Percentiles rank a stretch among this genome's conserved stretches.
Evolutionary conservation across 1,140 invertebrate species (phyloP).

Genomic region (Macrobrachium rosenbergii): DNA sequence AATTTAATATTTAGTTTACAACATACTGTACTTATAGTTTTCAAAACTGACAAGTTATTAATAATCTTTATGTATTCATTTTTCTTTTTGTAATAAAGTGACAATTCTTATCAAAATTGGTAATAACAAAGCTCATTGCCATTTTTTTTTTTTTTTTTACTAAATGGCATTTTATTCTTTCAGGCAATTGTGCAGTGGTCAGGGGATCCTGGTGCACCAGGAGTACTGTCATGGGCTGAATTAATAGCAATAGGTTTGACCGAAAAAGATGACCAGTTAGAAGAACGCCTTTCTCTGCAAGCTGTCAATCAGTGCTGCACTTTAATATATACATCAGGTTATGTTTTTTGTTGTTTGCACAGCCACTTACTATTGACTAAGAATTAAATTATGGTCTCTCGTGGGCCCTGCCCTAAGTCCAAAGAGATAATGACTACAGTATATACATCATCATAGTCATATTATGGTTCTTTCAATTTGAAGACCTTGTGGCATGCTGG

Average conservation of each 20-base stretch:
- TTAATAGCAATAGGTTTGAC: conserved; percentile 66
- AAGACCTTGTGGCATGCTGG: too few species aligned
- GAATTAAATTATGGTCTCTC: too few species aligned
- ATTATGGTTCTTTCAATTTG: neutral
- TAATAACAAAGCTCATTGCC: neutral
- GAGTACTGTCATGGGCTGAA: conserved; percentile 67
- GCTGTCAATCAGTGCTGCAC: conserved; percentile 68
- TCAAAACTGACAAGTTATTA: too few species aligned
- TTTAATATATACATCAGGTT: conserved; percentile 68
- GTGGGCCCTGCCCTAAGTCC: too few species aligned
- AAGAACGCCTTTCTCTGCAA: conserved; percentile 59
- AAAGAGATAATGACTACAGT: too few species aligned
- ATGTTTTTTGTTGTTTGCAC: neutral
- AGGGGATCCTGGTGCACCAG: conserved; percentile 53
- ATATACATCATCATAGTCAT: neutral
- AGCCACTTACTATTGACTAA: too few species aligned
- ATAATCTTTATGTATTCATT: too few species aligned
- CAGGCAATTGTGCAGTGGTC: conserved; percentile 67
- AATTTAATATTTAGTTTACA: too few species aligned
- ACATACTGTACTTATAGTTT: too few species aligned
- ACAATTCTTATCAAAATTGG: neutral
- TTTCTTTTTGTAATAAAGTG: too few species aligned
- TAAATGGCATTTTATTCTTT: conserved; percentile 1
- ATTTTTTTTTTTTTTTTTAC: neutral
- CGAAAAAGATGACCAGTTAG: conserved; percentile 62